Evolutionary conservation across 37 sponge, comb jelly and placozoan genomes (phyloP), one percentile per base, ranked within the genome.

Genomic region (Agelas oroides): DNA sequence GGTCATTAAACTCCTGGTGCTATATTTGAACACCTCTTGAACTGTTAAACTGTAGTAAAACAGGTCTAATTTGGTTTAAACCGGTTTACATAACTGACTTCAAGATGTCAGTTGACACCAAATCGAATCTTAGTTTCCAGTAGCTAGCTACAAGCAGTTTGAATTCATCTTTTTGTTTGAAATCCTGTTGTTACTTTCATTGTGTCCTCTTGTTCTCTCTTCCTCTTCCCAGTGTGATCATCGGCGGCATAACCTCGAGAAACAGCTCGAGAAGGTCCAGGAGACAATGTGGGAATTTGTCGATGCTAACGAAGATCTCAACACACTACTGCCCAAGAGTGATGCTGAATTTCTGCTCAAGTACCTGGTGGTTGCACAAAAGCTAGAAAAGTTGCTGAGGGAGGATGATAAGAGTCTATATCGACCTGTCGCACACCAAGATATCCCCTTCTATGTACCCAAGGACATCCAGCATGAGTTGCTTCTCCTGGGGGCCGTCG

Each of bases 401-500:
- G 73, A 55, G 1, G 89, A 88, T 40, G 89, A 92, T 71, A 72
- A 57, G 59, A 76, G 65, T 61, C 70, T 77, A 14, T 65, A 70
- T 1, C 54, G 76, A 23, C 78, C 85, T 1, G 71, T 81, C 0
- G 71, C 81, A 20, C 69, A 56, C 24, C 55, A 79, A 21, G 86
- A 88, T 15, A 80, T 92, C 24, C 93, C 88, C 1, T 79, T 88
- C 34, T 72, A 63, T 30, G 77, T 91, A 27, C 39, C 63, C 11
- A 34, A 52, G 30, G 71, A 84, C 2, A 62, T 84, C 18, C 65
- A 24, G 25, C 56, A 63, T 19, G 52, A 84, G 36, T 46, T 86
- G 36, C 15, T 28, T 53, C 64, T 62, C 21, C 77, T 84, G 17
- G 93, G 93, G 58, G 88, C 85, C 11, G 82, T 92, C n/a, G 88